Conservation (phyloP, 2,113 vertebrate genomes). For the Thinocorus orbignyianus region DNA sequence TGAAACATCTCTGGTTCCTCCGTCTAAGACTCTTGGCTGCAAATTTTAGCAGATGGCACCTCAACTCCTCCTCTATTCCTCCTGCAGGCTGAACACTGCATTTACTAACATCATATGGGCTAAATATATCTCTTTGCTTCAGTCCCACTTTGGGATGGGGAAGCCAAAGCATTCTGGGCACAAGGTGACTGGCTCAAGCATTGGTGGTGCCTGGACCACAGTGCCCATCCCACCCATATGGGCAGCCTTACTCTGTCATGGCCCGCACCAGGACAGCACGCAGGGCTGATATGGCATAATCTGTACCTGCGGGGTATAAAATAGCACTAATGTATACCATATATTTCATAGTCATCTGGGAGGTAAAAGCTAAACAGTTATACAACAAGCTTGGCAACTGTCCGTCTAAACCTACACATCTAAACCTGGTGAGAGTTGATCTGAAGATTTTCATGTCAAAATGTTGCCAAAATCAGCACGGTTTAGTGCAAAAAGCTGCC, state of each 20-base stretch:
- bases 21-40: not conserved
- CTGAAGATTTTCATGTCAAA: not conserved
- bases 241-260: not conserved
- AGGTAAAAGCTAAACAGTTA: not conserved
- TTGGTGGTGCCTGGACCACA: not conserved
- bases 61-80: constrained; percentile 11
- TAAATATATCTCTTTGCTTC: not conserved
- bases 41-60: not conserved
- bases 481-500: not conserved
- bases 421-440: not conserved
- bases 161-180: not conserved
- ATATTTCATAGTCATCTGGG: not conserved
- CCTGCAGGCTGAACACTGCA: not conserved
- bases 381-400: not conserved
- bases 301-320: not conserved
- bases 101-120: not conserved
- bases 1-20: not conserved
- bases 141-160: not conserved
- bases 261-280: rapidly evolving
- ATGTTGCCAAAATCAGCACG: not conserved
- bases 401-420: not conserved
- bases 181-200: not conserved
- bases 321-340: not conserved
- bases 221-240: not conserved
- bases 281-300: not conserved